Evolutionary conservation across 2,113 vertebrate genomes (phyloP).

Genomic region (Tyto alba): DNA sequence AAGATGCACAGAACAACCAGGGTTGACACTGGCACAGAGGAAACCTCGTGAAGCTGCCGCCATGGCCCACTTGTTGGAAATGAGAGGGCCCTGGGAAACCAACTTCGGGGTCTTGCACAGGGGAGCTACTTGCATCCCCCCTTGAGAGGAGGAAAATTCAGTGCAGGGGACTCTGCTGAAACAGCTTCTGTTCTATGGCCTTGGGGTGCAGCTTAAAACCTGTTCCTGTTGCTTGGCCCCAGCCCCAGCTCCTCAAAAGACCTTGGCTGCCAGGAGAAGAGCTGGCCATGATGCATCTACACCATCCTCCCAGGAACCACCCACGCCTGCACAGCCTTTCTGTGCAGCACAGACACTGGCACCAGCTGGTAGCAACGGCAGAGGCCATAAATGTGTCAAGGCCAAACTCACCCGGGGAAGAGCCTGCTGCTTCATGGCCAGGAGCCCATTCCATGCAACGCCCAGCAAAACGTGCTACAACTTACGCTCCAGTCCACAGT

Average conservation of each 20-base stretch:
- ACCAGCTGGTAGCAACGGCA: not conserved
- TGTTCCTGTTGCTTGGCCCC: not conserved
- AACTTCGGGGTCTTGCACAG: not conserved
- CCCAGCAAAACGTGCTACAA: not conserved
- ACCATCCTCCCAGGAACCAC: not conserved
- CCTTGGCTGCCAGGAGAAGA: not conserved
- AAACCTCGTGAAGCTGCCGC: not conserved
- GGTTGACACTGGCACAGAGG: not conserved
- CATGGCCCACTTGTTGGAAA: not conserved
- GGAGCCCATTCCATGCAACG: not conserved
- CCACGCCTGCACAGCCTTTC: not conserved
- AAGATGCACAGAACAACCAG: not conserved
- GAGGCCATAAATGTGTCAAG: slow-evolving; percentile 10
- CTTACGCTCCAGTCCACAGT: slow-evolving; percentile 94
- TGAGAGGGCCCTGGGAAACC: not conserved
- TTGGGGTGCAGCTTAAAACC: not conserved
- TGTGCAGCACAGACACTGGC: slow-evolving; percentile 12
- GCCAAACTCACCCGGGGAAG: not conserved
- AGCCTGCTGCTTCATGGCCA: not conserved
- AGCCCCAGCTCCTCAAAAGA: not conserved
- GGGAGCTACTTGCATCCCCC: not conserved
- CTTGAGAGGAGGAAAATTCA: not conserved
- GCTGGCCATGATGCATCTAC: not conserved
- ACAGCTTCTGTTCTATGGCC: not conserved
- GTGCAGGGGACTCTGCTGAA: not conserved